phyloP scores from a whole-genome alignment of 2,888 invertebrate genomes.

The Rhagium mordax region DNA sequence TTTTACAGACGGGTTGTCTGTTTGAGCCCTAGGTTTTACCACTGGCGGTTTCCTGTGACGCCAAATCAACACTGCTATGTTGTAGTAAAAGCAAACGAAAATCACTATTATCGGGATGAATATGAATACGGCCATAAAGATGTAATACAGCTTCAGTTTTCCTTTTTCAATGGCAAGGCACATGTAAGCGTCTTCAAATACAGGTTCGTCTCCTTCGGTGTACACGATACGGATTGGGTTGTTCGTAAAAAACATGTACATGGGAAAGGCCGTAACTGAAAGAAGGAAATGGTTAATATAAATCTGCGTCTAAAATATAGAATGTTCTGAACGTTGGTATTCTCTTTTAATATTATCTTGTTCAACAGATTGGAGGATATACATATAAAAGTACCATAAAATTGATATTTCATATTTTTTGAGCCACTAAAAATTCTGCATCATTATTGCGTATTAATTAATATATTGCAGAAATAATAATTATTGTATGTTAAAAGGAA shows the following conservation, averaged over 20 bases:
- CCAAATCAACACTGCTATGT: slow-evolving; percentile 72
- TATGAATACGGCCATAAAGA: slow-evolving; percentile 63
- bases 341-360: too few species aligned
- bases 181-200: slow-evolving; percentile 57
- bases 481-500: too few species aligned
- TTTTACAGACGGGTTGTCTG: slow-evolving; percentile 53
- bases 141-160: slow-evolving; percentile 58
- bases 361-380: too few species aligned
- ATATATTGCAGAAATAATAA: too few species aligned
- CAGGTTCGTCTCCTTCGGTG: slow-evolving; percentile 30
- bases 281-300: slow-evolving; percentile 34
- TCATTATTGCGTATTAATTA: too few species aligned
- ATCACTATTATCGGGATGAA: slow-evolving; percentile 71
- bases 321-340: too few species aligned
- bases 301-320: too few species aligned
- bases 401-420: too few species aligned
- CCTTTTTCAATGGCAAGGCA: slow-evolving; percentile 58
- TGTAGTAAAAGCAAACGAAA: slow-evolving; percentile 72
- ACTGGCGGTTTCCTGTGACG: slow-evolving; percentile 66
- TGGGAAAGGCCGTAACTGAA: slow-evolving; percentile 68
- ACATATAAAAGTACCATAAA: too few species aligned
- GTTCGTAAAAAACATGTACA: slow-evolving; percentile 66
- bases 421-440: too few species aligned
- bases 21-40: slow-evolving; percentile 45
- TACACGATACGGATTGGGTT: slow-evolving; percentile 59